phyloP scores from a whole-genome alignment of 2,113 vertebrate species.

The Rhea americana region DNA sequence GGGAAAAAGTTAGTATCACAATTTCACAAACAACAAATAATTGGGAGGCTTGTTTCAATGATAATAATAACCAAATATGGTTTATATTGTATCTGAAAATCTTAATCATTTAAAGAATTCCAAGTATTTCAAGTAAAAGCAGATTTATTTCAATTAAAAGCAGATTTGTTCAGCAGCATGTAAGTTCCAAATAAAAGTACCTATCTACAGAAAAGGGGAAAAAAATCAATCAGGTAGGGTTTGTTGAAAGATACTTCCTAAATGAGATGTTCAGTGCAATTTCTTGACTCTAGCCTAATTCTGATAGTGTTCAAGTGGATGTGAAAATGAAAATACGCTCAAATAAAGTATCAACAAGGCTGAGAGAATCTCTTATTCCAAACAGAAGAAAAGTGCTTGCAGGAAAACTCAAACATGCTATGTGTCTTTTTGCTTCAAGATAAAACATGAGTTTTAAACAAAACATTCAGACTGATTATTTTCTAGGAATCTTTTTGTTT shows the following conservation, averaged over 20 bases:
- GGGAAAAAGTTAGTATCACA: background rate
- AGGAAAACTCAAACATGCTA: background rate
- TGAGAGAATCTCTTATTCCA: background rate
- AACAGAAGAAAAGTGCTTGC: background rate
- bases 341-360: background rate
- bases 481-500: background rate
- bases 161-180: background rate
- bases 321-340: background rate
- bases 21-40: background rate
- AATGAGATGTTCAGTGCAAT: background rate
- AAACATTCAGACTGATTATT: background rate
- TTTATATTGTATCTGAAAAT: background rate
- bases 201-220: background rate
- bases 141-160: conserved; percentile 21
- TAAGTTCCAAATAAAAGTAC: background rate
- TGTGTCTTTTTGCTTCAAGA: background rate
- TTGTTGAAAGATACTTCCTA: background rate
- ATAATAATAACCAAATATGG: background rate
- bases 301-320: background rate
- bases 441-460: background rate
- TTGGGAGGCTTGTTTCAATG: background rate
- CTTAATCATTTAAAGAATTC: background rate
- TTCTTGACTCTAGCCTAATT: conserved; percentile 32
- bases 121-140: background rate
- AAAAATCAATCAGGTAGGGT: background rate